Evolutionary conservation across 1,140 invertebrate species (phyloP).

Genomic region (Ceratosolen solmsi): DNA sequence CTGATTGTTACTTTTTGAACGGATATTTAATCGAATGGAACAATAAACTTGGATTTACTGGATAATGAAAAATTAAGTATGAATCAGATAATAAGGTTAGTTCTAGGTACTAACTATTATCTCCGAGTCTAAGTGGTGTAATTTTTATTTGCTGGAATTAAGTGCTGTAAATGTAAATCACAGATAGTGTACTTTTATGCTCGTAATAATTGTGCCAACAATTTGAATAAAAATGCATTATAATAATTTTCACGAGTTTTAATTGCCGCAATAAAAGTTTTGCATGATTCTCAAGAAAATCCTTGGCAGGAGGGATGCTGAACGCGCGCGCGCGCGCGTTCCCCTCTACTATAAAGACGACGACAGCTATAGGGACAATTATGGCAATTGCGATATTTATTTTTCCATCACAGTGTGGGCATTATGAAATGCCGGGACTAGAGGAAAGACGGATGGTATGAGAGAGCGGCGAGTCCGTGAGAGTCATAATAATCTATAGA

Average conservation of each 20-base stretch:
- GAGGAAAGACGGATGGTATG: too few species aligned
- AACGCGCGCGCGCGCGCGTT: background rate
- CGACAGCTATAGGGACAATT: too few species aligned
- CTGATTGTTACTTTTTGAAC: background rate
- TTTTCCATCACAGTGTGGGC: too few species aligned
- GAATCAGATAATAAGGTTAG: background rate
- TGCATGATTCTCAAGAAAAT: background rate
- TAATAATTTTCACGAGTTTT: background rate
- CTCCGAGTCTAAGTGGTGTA: background rate
- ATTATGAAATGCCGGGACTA: too few species aligned
- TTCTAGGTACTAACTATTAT: background rate
- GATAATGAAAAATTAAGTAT: background rate
- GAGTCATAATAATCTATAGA: too few species aligned
- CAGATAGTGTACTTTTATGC: background rate
- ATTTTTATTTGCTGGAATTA: background rate
- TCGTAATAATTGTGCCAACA: background rate
- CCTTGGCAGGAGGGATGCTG: too few species aligned
- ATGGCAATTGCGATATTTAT: too few species aligned
- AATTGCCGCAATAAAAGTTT: conserved; percentile 16
- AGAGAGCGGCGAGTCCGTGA: too few species aligned
- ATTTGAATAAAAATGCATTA: background rate
- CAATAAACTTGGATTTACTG: background rate
- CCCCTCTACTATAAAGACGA: too few species aligned
- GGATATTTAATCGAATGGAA: background rate
- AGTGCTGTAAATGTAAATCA: background rate